A percentile compares a stretch with the other conserved stretches of the same genome.
These are phyloP conservation scores for Nemoura dubitans DNA, from an alignment of 2,888 invertebrate genomes.

Conservation along the genomic window DNA sequence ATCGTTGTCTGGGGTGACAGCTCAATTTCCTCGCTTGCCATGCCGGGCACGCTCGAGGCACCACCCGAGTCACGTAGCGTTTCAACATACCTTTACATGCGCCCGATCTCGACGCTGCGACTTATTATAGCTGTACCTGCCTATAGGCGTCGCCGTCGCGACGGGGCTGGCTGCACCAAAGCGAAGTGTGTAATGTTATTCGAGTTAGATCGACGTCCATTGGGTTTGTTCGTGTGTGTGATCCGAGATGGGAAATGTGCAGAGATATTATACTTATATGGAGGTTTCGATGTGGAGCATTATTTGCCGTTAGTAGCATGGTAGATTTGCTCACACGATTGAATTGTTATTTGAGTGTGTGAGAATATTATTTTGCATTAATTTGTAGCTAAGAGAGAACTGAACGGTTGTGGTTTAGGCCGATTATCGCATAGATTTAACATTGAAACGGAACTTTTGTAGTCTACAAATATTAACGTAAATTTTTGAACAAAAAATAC, in stretches of 20 bases:
- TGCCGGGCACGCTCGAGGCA: constrained; percentile 43
- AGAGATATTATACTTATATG: too few relatives aligned
- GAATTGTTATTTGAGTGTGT: too few relatives aligned
- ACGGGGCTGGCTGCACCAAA: not conserved
- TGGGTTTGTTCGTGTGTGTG: not conserved
- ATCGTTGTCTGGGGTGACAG: constrained; percentile 44
- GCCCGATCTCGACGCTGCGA: not conserved
- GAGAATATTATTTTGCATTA: too few relatives aligned
- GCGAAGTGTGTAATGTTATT: not conserved
- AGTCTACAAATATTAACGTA: too few relatives aligned
- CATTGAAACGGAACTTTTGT: too few relatives aligned
- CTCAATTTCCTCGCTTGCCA: constrained; percentile 48
- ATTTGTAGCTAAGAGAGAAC: too few relatives aligned
- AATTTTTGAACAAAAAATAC: too few relatives aligned
- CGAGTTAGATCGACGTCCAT: not conserved
- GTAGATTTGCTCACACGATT: too few relatives aligned
- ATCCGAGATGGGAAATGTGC: not conserved
- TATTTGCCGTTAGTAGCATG: too few relatives aligned
- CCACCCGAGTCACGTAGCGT: constrained; percentile 38
- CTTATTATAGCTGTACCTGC: not conserved
- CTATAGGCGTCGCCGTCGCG: not conserved
- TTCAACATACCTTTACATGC: not conserved
- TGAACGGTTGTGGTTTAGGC: too few relatives aligned
- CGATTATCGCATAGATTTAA: too few relatives aligned
- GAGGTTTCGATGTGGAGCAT: too few relatives aligned